Conservation (phyloP, 37 sponge, comb jelly and placozoan species). For the Hexactinellida sp. region DNA sequence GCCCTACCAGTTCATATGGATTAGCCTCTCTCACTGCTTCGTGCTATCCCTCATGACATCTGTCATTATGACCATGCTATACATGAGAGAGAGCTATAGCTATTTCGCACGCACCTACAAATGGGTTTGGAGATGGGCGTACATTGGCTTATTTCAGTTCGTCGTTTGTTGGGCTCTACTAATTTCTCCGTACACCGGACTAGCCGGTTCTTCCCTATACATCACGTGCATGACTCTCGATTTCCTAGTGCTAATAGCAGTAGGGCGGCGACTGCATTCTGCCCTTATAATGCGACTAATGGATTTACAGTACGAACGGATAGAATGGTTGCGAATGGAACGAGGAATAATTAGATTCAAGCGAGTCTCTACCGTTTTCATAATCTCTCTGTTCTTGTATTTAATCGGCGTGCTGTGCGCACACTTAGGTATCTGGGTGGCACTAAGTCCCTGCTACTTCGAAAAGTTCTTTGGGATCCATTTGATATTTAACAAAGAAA, state of each 20-base stretch:
- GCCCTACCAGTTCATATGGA: slow-evolving; percentile 10
- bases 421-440: neutral
- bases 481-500: neutral
- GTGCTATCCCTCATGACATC: slow-evolving; percentile 13
- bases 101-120: neutral
- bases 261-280: neutral
- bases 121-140: slow-evolving; percentile 13
- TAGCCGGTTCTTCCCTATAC: neutral
- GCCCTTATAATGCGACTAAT: neutral
- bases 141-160: neutral
- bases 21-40: neutral
- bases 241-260: neutral
- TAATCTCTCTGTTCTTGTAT: neutral
- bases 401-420: neutral
- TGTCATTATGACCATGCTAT: neutral
- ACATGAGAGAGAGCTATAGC: neutral
- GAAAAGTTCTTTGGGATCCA: neutral
- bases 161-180: neutral
- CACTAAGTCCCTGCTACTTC: neutral
- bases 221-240: neutral
- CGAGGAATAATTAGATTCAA: neutral
- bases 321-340: neutral
- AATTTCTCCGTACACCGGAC: neutral
- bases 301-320: neutral
- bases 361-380: neutral